Evolutionary conservation across 2,888 invertebrate species (phyloP).

Genomic region (Prostheceraeus crozeri): DNA sequence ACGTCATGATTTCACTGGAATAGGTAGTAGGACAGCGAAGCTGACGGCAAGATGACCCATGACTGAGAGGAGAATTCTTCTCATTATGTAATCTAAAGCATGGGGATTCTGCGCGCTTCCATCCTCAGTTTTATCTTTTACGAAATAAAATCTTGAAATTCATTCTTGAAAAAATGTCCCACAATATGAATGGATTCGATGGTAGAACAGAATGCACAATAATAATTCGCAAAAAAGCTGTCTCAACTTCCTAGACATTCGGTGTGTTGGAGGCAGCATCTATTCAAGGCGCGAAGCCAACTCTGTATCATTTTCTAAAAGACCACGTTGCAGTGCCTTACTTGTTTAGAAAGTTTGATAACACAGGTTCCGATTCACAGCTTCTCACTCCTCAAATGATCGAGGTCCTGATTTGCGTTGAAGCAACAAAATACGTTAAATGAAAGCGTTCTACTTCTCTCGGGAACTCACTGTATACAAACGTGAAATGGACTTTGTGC

Average conservation of each 20-base stretch:
- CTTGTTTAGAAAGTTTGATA: conserved; percentile 46
- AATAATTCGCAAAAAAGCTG: conserved; percentile 42
- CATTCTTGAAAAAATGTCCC: conserved; percentile 39
- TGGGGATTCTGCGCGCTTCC: too few species aligned
- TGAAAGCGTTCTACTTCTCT: conserved; percentile 42
- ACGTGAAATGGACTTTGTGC: too few species aligned
- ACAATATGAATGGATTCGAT: conserved; percentile 41
- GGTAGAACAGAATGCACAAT: conserved; percentile 38
- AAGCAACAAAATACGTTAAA: conserved; percentile 35
- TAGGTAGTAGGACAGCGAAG: too few species aligned
- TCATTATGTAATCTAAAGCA: too few species aligned
- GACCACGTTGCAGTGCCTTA: conserved; percentile 45
- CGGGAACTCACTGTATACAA: conserved; percentile 44
- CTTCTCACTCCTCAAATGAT: conserved; percentile 39
- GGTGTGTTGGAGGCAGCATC: conserved; percentile 44
- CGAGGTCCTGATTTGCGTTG: conserved; percentile 37
- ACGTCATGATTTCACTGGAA: too few species aligned
- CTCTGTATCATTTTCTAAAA: conserved; percentile 49
- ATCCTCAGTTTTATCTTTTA: too few species aligned
- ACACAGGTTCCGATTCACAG: conserved; percentile 44
- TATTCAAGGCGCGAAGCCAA: conserved; percentile 44
- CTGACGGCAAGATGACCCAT: too few species aligned
- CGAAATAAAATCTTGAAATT: too few species aligned
- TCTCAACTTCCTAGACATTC: conserved; percentile 40
- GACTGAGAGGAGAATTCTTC: too few species aligned